Conservation (phyloP, 2,888 invertebrate species). For the Orthonevra nobilis region DNA sequence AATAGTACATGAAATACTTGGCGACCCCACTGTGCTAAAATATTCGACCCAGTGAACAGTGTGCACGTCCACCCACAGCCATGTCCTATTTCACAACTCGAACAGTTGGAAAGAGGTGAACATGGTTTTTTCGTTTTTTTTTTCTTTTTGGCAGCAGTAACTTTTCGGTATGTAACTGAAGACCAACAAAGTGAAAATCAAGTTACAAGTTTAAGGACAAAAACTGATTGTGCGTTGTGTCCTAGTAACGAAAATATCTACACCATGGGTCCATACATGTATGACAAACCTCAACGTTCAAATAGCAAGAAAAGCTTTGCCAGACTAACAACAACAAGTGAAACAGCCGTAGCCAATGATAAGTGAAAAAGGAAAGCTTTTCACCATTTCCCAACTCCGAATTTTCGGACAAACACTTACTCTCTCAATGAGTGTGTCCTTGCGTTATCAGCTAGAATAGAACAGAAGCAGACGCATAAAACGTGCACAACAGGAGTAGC, state of each 20-base stretch:
- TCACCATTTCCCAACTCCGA: conserved; percentile 35
- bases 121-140: background rate
- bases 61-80: background rate
- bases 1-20: too few relatives aligned
- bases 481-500: conserved; percentile 32
- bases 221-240: conserved; percentile 29
- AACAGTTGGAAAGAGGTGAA: conserved; percentile 21
- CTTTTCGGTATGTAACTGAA: conserved; percentile 29
- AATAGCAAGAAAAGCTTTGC: conserved; percentile 6
- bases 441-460: conserved; percentile 56
- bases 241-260: background rate
- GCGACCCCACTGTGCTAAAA: conserved; percentile 12
- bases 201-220: conserved; percentile 66
- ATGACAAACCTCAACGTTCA: background rate
- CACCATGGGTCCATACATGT: conserved; percentile 11
- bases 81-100: conserved; percentile 11
- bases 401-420: conserved; percentile 40
- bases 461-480: conserved; percentile 10
- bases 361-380: conserved; percentile 26
- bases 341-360: background rate
- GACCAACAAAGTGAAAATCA: conserved; percentile 46
- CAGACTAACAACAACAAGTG: background rate
- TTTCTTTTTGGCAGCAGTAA: conserved; percentile 33
- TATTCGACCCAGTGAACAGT: conserved; percentile 1
- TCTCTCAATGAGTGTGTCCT: conserved; percentile 4